These are phyloP conservation scores for Catonia carolina DNA, from an alignment of 2,888 invertebrate species.

Conservation along the genomic window DNA sequence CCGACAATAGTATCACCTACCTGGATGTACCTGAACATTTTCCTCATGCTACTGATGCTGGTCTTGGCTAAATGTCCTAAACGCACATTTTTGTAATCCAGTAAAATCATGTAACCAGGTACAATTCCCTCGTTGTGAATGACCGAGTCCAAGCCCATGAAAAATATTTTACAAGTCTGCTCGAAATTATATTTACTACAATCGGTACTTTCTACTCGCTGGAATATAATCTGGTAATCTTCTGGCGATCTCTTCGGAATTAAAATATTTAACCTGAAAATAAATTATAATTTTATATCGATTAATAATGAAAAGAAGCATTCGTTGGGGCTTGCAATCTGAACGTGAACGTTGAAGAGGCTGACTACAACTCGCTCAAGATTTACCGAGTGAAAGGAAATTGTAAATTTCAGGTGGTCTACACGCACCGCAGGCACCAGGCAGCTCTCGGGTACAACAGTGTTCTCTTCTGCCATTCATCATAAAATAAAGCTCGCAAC, in stretches of 20 bases:
- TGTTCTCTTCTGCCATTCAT: too few relatives aligned
- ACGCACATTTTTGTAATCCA: conserved; percentile 60
- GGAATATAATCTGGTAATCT: conserved; percentile 55
- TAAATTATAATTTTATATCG: too few relatives aligned
- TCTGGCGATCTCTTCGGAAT: conserved; percentile 54
- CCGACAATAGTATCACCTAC: too few relatives aligned
- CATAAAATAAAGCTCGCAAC: too few relatives aligned
- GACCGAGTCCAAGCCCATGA: conserved; percentile 62
- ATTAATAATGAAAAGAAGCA: too few relatives aligned
- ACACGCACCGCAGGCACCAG: too few relatives aligned
- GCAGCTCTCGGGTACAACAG: too few relatives aligned
- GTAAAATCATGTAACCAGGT: conserved; percentile 54
- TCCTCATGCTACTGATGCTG: conserved; percentile 53
- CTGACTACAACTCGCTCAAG: too few relatives aligned
- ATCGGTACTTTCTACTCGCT: conserved; percentile 54
- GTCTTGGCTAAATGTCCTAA: conserved; percentile 59
- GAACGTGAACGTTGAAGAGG: too few relatives aligned
- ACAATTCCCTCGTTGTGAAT: conserved; percentile 54
- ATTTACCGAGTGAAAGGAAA: too few relatives aligned
- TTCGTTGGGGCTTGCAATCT: too few relatives aligned
- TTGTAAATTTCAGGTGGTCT: too few relatives aligned
- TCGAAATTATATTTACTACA: conserved; percentile 57
- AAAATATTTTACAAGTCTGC: conserved; percentile 53
- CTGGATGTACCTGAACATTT: conserved; percentile 62
- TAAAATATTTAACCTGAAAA: conserved; percentile 25